phyloP scores from a whole-genome alignment of 35 echinoderm and acorn worm genomes.

The Diadema setosum region DNA sequence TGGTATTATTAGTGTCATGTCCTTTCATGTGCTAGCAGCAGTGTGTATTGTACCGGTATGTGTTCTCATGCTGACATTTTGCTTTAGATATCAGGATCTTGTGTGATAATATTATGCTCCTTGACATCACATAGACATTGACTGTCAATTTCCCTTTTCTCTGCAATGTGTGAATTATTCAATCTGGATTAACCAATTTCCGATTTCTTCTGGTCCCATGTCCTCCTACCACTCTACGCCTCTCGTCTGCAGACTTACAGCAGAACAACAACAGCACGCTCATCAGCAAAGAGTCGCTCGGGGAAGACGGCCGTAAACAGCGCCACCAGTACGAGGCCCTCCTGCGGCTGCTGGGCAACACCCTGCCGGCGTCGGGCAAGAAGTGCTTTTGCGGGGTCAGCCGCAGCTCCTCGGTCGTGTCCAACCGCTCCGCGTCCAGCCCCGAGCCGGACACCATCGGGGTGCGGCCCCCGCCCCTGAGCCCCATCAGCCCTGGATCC shows the following conservation, averaged over 20 bases:
- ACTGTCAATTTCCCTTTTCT: too few relatives aligned
- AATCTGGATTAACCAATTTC: too few relatives aligned
- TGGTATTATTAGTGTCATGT: too few relatives aligned
- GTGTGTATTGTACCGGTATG: too few relatives aligned
- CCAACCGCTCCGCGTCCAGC: constrained; percentile 86
- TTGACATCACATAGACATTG: too few relatives aligned
- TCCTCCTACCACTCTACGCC: too few relatives aligned
- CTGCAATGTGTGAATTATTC: too few relatives aligned
- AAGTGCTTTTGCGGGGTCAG: constrained; percentile 98
- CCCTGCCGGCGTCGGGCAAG: constrained; percentile 76
- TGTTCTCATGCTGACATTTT: too few relatives aligned
- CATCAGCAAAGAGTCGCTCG: constrained; percentile 64
- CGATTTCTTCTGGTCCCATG: too few relatives aligned
- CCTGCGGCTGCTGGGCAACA: constrained; percentile 67
- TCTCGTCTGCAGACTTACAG: constrained; percentile 93
- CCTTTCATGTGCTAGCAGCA: too few relatives aligned
- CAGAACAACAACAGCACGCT: constrained; percentile 91
- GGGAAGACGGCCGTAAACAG: constrained; percentile 71
- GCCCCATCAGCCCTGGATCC: constrained; percentile 75
- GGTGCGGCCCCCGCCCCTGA: constrained; percentile 34
- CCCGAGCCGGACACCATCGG: constrained; percentile 46
- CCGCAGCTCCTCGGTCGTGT: constrained; percentile 90
- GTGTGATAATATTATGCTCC: too few relatives aligned
- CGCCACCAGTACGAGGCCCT: constrained; percentile 86
- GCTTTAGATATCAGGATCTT: too few relatives aligned